Conservation (phyloP, 2,888 invertebrate species). For the Hydroisotoma schaefferi region DNA sequence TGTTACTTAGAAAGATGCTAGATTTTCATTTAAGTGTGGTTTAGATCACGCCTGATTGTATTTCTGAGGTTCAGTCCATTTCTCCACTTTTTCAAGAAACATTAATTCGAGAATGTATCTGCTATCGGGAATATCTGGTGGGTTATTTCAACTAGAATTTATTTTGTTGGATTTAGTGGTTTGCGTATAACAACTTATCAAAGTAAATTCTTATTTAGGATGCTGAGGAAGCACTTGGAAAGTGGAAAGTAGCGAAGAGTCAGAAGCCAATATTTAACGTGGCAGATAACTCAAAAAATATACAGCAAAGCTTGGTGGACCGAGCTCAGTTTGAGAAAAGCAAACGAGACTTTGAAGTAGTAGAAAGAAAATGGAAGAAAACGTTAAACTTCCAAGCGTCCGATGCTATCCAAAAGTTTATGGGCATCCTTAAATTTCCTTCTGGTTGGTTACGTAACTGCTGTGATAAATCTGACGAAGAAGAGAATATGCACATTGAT, state of each 20-base stretch:
- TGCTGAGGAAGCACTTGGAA: slow-evolving; percentile 31
- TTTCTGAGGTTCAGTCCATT: slow-evolving; percentile 31
- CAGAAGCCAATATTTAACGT: slow-evolving; percentile 21
- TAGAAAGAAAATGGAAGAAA: slow-evolving; percentile 29
- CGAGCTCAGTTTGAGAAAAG: slow-evolving; percentile 25
- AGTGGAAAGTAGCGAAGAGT: slow-evolving; percentile 29
- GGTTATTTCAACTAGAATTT: too few relatives aligned
- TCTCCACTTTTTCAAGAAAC: slow-evolving; percentile 20
- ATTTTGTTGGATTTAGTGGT: too few relatives aligned
- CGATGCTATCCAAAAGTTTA: slow-evolving; percentile 28
- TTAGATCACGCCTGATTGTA: slow-evolving; percentile 32
- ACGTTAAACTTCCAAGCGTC: slow-evolving; percentile 23
- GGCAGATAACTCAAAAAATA: neutral
- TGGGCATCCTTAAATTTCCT: slow-evolving; percentile 37
- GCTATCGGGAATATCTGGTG: slow-evolving; percentile 42
- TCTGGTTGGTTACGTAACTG: slow-evolving; percentile 40
- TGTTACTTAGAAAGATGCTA: neutral
- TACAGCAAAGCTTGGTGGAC: slow-evolving; percentile 23
- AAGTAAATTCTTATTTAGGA: slow-evolving; percentile 14
- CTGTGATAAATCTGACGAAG: slow-evolving; percentile 26
- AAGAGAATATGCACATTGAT: slow-evolving; percentile 29
- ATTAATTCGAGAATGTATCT: slow-evolving; percentile 35
- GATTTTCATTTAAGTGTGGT: neutral
- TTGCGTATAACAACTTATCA: too few relatives aligned
- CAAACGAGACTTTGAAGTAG: slow-evolving; percentile 25